Conservation (phyloP, 2,797 vertebrate species). For the Cynopterus sphinx region DNA sequence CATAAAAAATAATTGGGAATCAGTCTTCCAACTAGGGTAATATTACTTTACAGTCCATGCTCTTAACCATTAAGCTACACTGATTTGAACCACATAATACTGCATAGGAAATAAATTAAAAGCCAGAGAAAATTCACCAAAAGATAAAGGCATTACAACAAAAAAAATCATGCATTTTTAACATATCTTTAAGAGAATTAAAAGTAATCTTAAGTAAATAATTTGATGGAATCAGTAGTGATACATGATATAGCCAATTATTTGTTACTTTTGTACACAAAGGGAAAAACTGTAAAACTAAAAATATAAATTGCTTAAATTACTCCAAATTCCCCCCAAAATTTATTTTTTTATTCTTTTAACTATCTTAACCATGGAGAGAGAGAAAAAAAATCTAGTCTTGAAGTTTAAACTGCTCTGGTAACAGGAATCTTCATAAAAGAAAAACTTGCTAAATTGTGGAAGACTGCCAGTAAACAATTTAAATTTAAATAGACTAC, state of each 20-base stretch:
- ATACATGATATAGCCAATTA: background rate
- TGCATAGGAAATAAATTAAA: background rate
- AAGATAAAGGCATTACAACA: background rate
- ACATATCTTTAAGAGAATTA: background rate
- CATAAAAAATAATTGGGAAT: background rate
- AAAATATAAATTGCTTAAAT: background rate
- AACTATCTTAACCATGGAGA: background rate
- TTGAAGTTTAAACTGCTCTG: background rate
- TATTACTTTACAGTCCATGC: background rate
- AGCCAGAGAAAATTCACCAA: background rate
- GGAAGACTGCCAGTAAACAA: background rate
- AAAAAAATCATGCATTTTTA: background rate
- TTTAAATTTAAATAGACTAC: background rate
- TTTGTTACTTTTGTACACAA: background rate
- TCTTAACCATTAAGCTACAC: conserved; percentile 4
- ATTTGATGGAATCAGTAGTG: background rate
- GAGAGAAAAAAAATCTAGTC: background rate
- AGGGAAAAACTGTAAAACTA: background rate
- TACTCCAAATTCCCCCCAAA: background rate
- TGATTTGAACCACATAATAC: background rate
- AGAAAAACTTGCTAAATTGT: background rate
- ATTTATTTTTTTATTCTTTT: background rate
- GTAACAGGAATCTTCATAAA: background rate
- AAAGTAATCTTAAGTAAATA: conserved; percentile 5
- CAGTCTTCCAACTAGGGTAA: background rate